A percentile compares a stretch with the other conserved stretches of the same genome.
phyloP scores from a whole-genome alignment of 2,113 vertebrate genomes.

The Stomatorhinus ivindoensis region DNA sequence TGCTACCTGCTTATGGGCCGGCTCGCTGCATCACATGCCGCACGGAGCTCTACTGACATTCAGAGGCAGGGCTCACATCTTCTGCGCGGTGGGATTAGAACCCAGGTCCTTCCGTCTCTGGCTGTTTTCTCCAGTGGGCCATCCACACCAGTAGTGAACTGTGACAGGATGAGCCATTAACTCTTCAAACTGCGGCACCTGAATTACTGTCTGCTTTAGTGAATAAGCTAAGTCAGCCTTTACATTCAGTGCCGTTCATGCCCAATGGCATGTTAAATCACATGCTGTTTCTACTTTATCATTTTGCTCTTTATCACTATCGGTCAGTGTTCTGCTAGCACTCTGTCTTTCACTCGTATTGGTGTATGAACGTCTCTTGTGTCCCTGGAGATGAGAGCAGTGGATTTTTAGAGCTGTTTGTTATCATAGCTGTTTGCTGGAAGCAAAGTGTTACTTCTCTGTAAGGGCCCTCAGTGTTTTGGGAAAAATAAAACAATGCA shows the following conservation, averaged over 20 bases:
- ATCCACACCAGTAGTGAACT: neutral
- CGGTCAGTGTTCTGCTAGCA: neutral
- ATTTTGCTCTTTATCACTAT: neutral
- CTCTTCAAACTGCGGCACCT: neutral
- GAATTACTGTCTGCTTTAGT: neutral
- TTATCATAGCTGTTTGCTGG: neutral
- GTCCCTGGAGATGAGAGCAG: neutral
- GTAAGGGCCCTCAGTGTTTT: neutral
- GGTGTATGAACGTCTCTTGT: neutral
- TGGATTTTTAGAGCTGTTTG: neutral
- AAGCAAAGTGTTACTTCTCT: neutral
- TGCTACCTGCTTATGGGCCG: neutral
- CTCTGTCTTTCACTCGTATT: neutral
- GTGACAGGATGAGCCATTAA: neutral
- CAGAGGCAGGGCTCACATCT: neutral
- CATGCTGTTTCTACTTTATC: neutral
- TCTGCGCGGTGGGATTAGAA: neutral
- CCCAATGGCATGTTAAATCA: neutral
- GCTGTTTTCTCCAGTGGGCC: neutral
- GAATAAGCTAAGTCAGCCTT: neutral
- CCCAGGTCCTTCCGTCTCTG: neutral
- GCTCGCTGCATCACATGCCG: neutral
- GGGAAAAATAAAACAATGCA: neutral
- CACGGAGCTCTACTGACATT: constrained; percentile 15
- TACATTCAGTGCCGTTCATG: neutral